Evolutionary conservation across 2,113 vertebrate genomes (phyloP), one percentile per base, ranked within the genome.

Genomic region (Alethe castanea): DNA sequence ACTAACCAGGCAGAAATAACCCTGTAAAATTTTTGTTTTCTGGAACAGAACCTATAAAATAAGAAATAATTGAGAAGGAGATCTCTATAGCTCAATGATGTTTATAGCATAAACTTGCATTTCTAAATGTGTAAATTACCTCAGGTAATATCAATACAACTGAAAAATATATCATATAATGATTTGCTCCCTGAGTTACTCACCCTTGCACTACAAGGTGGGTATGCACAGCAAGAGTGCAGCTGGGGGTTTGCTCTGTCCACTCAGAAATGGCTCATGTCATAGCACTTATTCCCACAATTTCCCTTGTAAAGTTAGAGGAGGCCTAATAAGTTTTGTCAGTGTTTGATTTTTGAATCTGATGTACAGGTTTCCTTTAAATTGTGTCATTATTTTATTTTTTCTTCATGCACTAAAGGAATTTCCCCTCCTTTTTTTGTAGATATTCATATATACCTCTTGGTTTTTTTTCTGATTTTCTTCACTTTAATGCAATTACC

Each of bases 21-120:
- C 47, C 88, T 93, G 60, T 57, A 81, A 81, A 93, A 91, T 80
- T 36, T 53, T 87, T 82, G 56, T 53, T 94, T 94, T 54, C 40
- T 61, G 23, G 35, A 80, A 44, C 60, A 73, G 74, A 93, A 54
- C 26, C 36, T 90, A 53, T 79, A 80, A 96, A 93, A 60, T 67
- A 5, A 74, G 52, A 88, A 45, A 56, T 86, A 76, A 84, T 36
- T 88, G 44, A 67, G 44, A 45, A 44, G 71, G 22, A 59, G 59
- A n/a, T 52, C 29, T 81, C 44, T 92, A 2, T 80, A 90, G 35
- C 16, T 91, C 89, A 85, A 5, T 25, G 2, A 52, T 94, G 23
- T 81, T 88, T 53, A 33, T 40, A 64, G 29, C n/a, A 40, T 95
- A 57, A 88, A 53, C 31, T 70, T 70, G 6, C 6, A 3, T 91